Base-by-base conservation (phyloP, 2,113 vertebrate genomes). In the Origma solitaria region DNA sequence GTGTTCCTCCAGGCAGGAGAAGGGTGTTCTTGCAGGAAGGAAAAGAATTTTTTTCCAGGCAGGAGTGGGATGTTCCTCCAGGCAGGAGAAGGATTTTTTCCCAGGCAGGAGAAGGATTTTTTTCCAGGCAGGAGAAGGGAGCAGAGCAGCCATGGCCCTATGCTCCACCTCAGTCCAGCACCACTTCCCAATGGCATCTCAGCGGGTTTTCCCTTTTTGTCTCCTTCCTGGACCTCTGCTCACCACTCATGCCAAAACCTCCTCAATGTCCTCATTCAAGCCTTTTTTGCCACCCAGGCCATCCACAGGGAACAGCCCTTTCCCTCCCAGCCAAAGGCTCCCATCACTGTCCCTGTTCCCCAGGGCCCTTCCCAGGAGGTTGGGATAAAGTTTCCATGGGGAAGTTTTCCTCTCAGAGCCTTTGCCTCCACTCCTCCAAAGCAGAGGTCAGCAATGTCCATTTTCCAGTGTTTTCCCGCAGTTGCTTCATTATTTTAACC, bases 141-240 rank as follows among this genome's bases (percentile, higher is more conserved):
- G 44, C 6, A 0, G 73, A 80, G 25, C 53, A 68, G 78, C 42
- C 62, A 28, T 18, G 5, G 13, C 42, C 44, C 56, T 6, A 0
- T 13, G 66, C 45, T 31, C 45, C 30, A 5, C 47, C 56, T 33
- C 77, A 49, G 13, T n/a, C 68, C 19, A 17, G 37, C 47, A 38
- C 17, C 0, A 0, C 30, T 33, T 22, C 58, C 47, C 61, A 18
- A 7, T 0, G 0, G 4, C 69, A 70, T 15, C 24, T 57, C 3
- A 1, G 50, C 38, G 9, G 0, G 3, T 24, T 31, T 53, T 51
- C 6, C 16, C 20, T 13, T 7, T 60, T 56, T 28, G 0, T 47
- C 54, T 65, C 37, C 51, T 65, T 13, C 2, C 28, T 57, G 73
- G 60, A 57, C 44, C 53, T 27, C n/a, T 53, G 50, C 64, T 76